Percentiles rank a stretch among this genome's conserved stretches.
Evolutionary conservation across 2,113 vertebrate genomes (phyloP).

Genomic region (Etheostoma cragini): DNA sequence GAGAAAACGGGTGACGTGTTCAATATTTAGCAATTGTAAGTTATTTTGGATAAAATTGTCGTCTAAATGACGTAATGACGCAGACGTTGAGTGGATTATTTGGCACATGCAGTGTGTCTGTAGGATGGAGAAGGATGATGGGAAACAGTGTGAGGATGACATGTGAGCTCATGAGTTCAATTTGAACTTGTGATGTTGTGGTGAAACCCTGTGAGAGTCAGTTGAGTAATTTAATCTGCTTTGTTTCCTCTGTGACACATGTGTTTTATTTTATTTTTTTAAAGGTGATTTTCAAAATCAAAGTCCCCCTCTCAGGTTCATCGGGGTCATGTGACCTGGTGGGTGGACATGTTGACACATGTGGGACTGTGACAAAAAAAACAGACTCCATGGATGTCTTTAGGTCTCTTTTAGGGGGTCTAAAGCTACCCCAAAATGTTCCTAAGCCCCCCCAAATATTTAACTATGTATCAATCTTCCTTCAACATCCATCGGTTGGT

Average conservation of each 20-base stretch:
- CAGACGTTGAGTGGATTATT: not conserved
- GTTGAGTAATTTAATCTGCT: not conserved
- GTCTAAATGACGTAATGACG: too few relatives aligned
- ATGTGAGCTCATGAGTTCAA: conserved; percentile 40
- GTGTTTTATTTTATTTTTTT: not conserved
- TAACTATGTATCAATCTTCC: too few relatives aligned
- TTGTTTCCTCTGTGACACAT: not conserved
- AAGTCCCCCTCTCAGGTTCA: not conserved
- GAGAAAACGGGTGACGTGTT: too few relatives aligned
- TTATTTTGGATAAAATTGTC: too few relatives aligned
- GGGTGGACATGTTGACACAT: conserved; percentile 14
- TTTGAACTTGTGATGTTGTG: conserved; percentile 53
- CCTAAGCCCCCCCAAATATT: too few relatives aligned
- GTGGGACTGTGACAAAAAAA: conserved; percentile 10
- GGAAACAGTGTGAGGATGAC: not conserved
- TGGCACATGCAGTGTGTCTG: not conserved
- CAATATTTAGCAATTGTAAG: too few relatives aligned
- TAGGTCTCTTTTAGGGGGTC: too few relatives aligned
- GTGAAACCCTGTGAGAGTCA: conserved; percentile 51
- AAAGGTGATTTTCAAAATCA: not conserved
- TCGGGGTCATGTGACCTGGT: not conserved
- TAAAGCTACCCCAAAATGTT: too few relatives aligned
- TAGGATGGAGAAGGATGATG: not conserved
- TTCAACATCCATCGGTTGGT: too few relatives aligned
- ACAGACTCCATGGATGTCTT: too few relatives aligned